Evolutionary conservation across 30 jellyfish, hydroid and myxozoan genomes (phyloP).

Genomic region (Catostylus mosaicus): DNA sequence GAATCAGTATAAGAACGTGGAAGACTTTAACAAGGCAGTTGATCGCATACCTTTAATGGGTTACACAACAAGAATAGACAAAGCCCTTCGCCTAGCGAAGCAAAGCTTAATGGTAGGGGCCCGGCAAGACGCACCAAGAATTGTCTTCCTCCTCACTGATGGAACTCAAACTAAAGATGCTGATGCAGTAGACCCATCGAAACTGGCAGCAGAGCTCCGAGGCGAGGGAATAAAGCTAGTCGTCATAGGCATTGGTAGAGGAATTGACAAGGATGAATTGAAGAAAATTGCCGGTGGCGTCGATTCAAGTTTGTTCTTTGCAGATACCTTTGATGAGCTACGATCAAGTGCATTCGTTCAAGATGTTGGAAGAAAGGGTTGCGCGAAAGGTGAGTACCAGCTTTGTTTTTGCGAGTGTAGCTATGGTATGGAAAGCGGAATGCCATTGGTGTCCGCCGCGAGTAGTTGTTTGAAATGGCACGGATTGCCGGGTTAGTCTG

Average conservation of each 20-base stretch:
- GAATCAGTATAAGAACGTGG: constrained; percentile 45
- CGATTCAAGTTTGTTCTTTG: constrained; percentile 33
- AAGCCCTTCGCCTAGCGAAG: constrained; percentile 78
- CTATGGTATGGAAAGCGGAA: no score
- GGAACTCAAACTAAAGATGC: constrained; percentile 81
- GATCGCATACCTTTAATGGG: constrained; percentile 81
- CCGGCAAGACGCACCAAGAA: constrained; percentile 60
- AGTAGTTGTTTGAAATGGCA: no score
- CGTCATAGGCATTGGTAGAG: constrained; percentile 86
- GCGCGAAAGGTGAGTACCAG: constrained; percentile 65
- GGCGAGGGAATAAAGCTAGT: constrained; percentile 56
- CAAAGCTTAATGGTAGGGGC: constrained; percentile 64
- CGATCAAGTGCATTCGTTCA: constrained; percentile 39
- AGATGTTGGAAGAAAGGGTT: constrained; percentile 18
- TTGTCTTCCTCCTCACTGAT: constrained; percentile 82
- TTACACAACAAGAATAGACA: constrained; percentile 82
- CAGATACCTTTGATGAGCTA: constrained; percentile 69
- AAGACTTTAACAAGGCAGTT: constrained; percentile 70
- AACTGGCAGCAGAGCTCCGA: constrained; percentile 71
- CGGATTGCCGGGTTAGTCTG: no score
- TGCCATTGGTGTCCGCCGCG: no score
- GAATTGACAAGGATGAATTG: constrained; percentile 71
- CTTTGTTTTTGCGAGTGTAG: no score
- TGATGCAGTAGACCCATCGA: constrained; percentile 74
- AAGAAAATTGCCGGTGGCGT: constrained; percentile 61